Evolutionary conservation across 2,797 vertebrate species (phyloP), one percentile per base, ranked within the genome.

Genomic region (Melanogrammus aeglefinus): DNA sequence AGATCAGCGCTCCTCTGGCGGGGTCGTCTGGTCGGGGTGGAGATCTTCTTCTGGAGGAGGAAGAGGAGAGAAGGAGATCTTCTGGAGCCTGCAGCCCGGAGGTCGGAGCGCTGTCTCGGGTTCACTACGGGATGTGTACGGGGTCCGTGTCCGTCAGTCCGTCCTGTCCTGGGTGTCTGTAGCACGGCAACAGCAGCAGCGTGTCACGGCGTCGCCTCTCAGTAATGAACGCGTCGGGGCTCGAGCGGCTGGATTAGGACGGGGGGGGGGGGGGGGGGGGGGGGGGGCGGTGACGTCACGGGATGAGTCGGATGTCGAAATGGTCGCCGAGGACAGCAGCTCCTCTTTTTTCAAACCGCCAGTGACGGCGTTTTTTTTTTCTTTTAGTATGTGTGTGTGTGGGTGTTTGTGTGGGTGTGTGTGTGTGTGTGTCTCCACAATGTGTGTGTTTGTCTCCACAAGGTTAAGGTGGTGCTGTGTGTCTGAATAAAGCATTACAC

Each of bases 231-330:
- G 89, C 78, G 92, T 86, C 35, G 35, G 5, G 35, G 35, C 35
- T 36, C 35, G 35, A 92, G 86, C 88, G 92, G 88, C 87, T 82
- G 93, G 93, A 93, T 94, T 93, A 86, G 75, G 57, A 57, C 73
- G 83, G 85, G 88, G 6, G 84, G 85, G 79, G 82, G 83, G 93
- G 88, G 79, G 80, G 92, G 90, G 93, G 93, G 92, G 92, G 94
- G 90, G 94, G 91, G 92, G 92, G 93, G 91, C 83, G 85, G 81
- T 95, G 95, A 95, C 95, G 95, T 95, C 95, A 95, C 87, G 90
- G 80, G 88, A 84, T 85, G 88, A 90, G 88, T 87, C 89, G 92
- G 92, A 85, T 91, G 93, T 90, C 90, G 90, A 89, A 89, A 92
- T 88, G 90, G 86, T 87, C 82, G 77, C 75, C 78, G 80, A 78